Evolutionary conservation across 2,113 vertebrate species (phyloP).

Genomic region (Muntiacus reevesi): DNA sequence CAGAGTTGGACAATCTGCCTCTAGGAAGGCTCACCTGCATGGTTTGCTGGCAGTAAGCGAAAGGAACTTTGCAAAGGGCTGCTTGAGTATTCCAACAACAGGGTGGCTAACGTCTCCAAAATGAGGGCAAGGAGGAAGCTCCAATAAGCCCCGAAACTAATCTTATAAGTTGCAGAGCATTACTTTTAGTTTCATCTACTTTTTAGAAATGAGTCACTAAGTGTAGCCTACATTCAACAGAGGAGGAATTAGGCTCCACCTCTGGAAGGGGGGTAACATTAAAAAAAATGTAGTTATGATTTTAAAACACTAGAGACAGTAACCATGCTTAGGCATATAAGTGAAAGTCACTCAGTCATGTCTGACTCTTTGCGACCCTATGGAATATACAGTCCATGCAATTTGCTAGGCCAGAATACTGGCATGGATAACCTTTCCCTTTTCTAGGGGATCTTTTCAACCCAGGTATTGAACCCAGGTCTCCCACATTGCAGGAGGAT

Average conservation of each 20-base stretch:
- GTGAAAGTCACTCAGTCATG: not conserved
- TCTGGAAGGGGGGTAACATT: not conserved
- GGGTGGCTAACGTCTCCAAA: not conserved
- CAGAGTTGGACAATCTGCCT: not conserved
- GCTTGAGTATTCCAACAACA: not conserved
- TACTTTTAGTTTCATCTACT: not conserved
- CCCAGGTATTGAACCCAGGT: not conserved
- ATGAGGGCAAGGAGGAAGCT: not conserved
- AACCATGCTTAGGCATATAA: not conserved
- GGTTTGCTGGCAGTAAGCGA: not conserved
- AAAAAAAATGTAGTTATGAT: not conserved
- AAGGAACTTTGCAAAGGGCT: not conserved
- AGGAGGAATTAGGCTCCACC: not conserved
- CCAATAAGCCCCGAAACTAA: not conserved
- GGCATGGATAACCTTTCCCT: not conserved
- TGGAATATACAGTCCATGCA: not conserved
- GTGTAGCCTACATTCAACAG: not conserved
- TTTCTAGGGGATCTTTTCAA: not conserved
- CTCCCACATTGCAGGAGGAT: not conserved
- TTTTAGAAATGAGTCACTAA: not conserved
- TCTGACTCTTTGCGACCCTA: not conserved
- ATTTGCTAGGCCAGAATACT: not conserved
- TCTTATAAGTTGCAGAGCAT: not conserved
- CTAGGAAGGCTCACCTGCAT: not conserved
- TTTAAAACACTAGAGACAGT: not conserved